Percentiles rank a stretch among this genome's conserved stretches.
These are phyloP conservation scores for Trilocha varians DNA, from an alignment of 2,888 invertebrate genomes.

Conservation along the genomic window DNA sequence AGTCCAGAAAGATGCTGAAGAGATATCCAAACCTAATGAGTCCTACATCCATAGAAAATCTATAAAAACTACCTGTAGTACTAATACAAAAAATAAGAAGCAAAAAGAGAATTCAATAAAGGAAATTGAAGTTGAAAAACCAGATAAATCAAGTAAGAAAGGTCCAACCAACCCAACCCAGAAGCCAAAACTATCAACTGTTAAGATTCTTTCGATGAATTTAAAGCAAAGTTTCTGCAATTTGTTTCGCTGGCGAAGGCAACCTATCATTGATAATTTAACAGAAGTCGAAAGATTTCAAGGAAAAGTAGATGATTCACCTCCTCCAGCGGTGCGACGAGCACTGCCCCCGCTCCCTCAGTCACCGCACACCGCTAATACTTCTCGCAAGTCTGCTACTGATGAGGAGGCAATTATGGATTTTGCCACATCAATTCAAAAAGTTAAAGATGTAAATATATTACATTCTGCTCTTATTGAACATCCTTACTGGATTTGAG, in stretches of 20 bases:
- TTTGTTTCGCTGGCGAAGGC: slow-evolving; percentile 80
- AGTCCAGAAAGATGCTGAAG: slow-evolving; percentile 48
- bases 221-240: slow-evolving; percentile 90
- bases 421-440: slow-evolving; percentile 92
- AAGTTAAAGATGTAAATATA: slow-evolving; percentile 91
- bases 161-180: slow-evolving; percentile 25
- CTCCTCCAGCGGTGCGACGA: slow-evolving; percentile 54
- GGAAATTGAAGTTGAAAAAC: slow-evolving; percentile 56
- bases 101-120: slow-evolving; percentile 55
- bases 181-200: slow-evolving; percentile 77
- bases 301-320: slow-evolving; percentile 34
- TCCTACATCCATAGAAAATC: slow-evolving; percentile 62
- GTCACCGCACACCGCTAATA: slow-evolving; percentile 34
- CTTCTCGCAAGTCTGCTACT: slow-evolving; percentile 30
- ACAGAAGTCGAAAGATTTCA: slow-evolving; percentile 39
- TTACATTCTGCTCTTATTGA: not conserved
- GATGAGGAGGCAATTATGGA: slow-evolving; percentile 78
- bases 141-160: slow-evolving; percentile 47
- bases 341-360: slow-evolving; percentile 62
- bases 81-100: slow-evolving; percentile 76
- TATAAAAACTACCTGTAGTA: slow-evolving; percentile 71
- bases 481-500: not conserved
- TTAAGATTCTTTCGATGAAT: slow-evolving; percentile 79
- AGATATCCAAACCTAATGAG: slow-evolving; percentile 40
- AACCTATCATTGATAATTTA: slow-evolving; percentile 30